Evolutionary conservation across 2,888 invertebrate genomes (phyloP).

Genomic region (Drymonia ruficornis): DNA sequence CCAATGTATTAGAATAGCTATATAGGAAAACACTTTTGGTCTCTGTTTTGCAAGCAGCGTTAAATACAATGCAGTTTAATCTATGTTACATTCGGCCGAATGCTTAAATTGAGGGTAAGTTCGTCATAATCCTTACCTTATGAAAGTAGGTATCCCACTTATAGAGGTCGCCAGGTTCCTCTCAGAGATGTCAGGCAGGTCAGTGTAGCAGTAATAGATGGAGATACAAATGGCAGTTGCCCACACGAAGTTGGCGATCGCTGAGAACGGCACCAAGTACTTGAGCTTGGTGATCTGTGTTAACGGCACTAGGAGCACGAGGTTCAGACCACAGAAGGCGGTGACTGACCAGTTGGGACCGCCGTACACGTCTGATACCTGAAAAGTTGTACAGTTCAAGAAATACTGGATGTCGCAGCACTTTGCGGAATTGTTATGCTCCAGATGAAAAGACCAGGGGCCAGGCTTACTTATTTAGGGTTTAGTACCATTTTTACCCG

Average conservation of each 20-base stretch:
- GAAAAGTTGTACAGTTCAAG: constrained; percentile 17
- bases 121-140: constrained; percentile 87
- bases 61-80: too few species aligned
- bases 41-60: too few species aligned
- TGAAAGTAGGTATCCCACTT: constrained; percentile 92
- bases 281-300: constrained; percentile 92
- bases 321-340: constrained; percentile 87
- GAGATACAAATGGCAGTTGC: constrained; percentile 91
- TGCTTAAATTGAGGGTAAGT: too few species aligned
- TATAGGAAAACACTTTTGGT: too few species aligned
- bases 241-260: constrained; percentile 94
- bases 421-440: too few species aligned
- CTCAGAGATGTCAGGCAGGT: constrained; percentile 69
- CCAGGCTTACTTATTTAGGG: too few species aligned
- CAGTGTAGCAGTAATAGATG: constrained; percentile 91
- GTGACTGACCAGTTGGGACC: constrained; percentile 84
- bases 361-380: constrained; percentile 83
- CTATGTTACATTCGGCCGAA: too few species aligned
- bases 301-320: constrained; percentile 88
- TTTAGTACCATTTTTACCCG: too few species aligned
- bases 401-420: too few species aligned
- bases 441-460: too few species aligned
- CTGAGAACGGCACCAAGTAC: constrained; percentile 94
- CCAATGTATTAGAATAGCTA: too few species aligned
- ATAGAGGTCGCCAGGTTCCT: constrained; percentile 78